phyloP scores from a whole-genome alignment of 2,888 invertebrate species.

The Allolobophora icterica region DNA sequence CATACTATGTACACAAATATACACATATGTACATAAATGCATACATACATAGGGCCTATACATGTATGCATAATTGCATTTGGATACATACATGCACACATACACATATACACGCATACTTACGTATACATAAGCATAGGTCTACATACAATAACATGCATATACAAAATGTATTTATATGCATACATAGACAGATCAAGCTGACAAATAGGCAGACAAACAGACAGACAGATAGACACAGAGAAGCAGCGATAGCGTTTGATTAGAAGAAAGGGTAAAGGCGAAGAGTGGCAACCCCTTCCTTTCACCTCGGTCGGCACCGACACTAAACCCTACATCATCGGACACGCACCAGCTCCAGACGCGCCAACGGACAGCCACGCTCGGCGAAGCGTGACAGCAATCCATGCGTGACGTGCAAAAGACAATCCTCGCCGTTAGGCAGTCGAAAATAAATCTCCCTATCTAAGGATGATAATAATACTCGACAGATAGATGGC shows the following conservation, averaged over 20 bases:
- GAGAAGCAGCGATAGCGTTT: too few species aligned
- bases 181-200: not conserved
- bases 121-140: not conserved
- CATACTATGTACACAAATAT: too few species aligned
- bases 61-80: too few species aligned
- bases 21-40: too few species aligned
- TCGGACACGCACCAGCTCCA: not conserved
- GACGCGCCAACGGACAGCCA: not conserved
- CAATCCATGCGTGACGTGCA: not conserved
- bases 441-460: not conserved
- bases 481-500: not conserved
- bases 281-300: not conserved
- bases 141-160: not conserved
- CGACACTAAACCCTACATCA: not conserved
- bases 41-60: too few species aligned
- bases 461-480: not conserved
- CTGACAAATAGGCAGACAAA: not conserved
- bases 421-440: not conserved
- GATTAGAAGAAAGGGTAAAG: not conserved
- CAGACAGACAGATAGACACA: not conserved
- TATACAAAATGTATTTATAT: not conserved
- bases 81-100: too few species aligned
- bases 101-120: not conserved
- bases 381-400: not conserved
- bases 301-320: not conserved